phyloP scores from a whole-genome alignment of 2,113 vertebrate genomes.

The Cebus imitator region DNA sequence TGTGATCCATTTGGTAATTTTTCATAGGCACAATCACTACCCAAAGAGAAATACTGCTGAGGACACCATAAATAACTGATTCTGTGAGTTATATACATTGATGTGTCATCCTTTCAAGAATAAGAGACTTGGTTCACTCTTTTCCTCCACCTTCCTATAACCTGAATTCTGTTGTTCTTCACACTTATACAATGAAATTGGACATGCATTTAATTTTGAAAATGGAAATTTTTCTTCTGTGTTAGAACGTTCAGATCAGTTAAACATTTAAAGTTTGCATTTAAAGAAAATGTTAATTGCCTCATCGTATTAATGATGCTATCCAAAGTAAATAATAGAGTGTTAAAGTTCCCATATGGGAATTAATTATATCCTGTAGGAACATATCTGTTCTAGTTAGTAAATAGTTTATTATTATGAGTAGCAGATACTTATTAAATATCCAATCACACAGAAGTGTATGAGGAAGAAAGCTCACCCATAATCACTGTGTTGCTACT shows the following conservation, averaged over 20 bases:
- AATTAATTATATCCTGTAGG: neutral
- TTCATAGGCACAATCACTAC: neutral
- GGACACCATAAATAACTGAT: neutral
- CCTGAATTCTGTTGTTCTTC: neutral
- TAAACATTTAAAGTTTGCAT: neutral
- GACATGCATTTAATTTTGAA: neutral
- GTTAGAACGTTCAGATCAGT: neutral
- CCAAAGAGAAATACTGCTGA: neutral
- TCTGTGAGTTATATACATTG: neutral
- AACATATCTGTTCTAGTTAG: neutral
- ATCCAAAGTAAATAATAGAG: conserved; percentile 1
- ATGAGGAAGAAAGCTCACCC: neutral
- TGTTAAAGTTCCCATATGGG: neutral
- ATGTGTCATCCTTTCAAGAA: neutral
- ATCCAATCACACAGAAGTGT: neutral
- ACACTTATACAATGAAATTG: neutral
- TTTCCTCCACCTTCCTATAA: neutral
- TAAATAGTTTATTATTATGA: neutral
- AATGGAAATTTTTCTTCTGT: neutral
- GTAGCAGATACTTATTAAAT: neutral
- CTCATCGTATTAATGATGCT: neutral
- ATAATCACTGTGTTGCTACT: neutral
- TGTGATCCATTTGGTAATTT: neutral
- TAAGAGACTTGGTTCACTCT: neutral
- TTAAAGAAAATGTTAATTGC: conserved; percentile 3